Evolutionary conservation across 2,797 vertebrate genomes (phyloP).

Genomic region (Choloepus didactylus): DNA sequence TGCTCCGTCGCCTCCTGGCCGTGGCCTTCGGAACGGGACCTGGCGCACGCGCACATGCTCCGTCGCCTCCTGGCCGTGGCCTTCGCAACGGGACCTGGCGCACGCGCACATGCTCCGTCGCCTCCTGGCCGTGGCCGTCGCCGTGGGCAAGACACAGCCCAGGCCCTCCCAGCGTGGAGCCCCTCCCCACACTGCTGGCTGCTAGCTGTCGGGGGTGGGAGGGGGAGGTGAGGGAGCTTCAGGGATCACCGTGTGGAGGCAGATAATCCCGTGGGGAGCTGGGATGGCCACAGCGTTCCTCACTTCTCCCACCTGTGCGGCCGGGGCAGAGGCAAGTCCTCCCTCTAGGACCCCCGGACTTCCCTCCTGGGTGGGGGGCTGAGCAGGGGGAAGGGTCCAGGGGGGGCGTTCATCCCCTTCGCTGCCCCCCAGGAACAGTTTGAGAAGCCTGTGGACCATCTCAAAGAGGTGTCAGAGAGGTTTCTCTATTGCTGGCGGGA

Average conservation of each 20-base stretch:
- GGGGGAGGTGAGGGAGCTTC: neutral
- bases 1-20: neutral
- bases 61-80: neutral
- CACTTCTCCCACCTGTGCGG: rapidly evolving
- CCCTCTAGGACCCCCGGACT: neutral
- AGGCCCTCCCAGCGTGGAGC: neutral
- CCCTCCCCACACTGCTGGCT: neutral
- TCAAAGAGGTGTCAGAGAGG: neutral
- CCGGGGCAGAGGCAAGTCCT: neutral
- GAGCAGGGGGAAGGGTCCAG: rapidly evolving
- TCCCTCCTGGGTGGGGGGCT: neutral
- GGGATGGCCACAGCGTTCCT: rapidly evolving
- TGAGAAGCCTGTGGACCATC: neutral
- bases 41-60: too few relatives aligned
- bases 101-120: too few relatives aligned
- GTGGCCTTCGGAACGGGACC: too few relatives aligned
- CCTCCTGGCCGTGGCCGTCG: neutral
- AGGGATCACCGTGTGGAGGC: neutral
- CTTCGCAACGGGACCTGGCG: too few relatives aligned
- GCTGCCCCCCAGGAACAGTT: rapidly evolving
- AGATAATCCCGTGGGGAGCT: neutral
- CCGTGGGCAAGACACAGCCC: neutral
- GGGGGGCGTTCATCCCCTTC: rapidly evolving
- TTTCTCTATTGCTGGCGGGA: neutral
- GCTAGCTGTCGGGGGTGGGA: neutral